phyloP scores from a whole-genome alignment of 2,113 vertebrate genomes.

The Sterna hirundo region DNA sequence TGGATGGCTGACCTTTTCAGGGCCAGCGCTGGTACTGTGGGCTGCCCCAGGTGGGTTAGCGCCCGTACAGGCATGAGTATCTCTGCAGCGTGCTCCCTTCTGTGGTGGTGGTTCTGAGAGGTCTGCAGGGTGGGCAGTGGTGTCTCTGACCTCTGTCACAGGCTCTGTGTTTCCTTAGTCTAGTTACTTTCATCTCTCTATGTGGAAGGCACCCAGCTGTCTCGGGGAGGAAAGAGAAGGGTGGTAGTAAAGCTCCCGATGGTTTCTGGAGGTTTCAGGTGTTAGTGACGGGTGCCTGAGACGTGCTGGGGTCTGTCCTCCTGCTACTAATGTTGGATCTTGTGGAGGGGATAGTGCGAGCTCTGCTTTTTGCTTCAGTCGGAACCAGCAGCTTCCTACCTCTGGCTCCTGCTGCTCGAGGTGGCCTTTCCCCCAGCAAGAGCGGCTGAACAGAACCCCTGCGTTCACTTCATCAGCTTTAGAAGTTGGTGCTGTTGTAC shows the following conservation, averaged over 20 bases:
- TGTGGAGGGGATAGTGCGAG: fast-evolving
- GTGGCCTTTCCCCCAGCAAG: neutral
- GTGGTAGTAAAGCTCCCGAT: neutral
- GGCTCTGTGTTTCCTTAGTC: neutral
- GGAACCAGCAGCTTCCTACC: neutral
- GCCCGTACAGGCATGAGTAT: fast-evolving
- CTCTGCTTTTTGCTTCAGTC: neutral
- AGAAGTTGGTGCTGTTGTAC: neutral
- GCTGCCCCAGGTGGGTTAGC: neutral
- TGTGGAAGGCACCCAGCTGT: neutral
- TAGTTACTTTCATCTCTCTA: neutral
- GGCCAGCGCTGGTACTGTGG: neutral
- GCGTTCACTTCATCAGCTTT: neutral
- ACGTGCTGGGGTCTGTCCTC: neutral
- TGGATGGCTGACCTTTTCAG: neutral
- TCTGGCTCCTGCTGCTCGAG: neutral
- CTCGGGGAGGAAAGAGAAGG: neutral
- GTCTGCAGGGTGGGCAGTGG: neutral
- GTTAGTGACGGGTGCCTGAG: neutral
- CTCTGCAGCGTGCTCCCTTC: too few relatives aligned
- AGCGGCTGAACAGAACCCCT: neutral
- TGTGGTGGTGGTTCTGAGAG: neutral
- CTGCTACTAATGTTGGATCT: neutral
- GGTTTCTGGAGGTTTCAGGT: neutral
- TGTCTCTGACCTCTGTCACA: neutral